Evolutionary conservation across 2,797 vertebrate genomes (phyloP).

Genomic region (Peromyscus nudipes): DNA sequence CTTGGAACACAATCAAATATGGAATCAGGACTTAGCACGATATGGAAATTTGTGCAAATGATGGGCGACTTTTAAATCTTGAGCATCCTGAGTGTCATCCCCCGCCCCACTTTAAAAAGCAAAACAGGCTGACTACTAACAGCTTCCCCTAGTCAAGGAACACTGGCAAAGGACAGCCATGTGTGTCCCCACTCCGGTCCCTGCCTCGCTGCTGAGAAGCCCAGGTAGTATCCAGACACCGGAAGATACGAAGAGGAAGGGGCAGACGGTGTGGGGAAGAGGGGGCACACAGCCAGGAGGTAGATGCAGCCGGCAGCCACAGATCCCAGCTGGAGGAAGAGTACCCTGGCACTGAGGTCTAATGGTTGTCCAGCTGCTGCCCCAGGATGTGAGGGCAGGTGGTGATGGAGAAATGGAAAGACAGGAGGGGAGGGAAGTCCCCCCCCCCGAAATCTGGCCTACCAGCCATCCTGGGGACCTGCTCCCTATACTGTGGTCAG

Average conservation of each 20-base stretch:
- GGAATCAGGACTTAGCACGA: slow-evolving; percentile 67
- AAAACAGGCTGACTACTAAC: slow-evolving; percentile 48
- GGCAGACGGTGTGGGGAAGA: background rate
- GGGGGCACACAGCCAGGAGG: slow-evolving; percentile 30
- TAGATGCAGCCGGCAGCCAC: slow-evolving; percentile 7
- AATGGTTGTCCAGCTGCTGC: slow-evolving; percentile 76
- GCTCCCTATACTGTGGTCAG: background rate
- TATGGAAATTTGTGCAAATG: slow-evolving; percentile 78
- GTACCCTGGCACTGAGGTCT: slow-evolving; percentile 52
- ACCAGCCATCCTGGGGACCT: slow-evolving; percentile 44
- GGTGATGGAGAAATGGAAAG: slow-evolving; percentile 41
- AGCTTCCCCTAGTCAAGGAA: slow-evolving; percentile 46
- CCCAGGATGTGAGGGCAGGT: slow-evolving; percentile 74
- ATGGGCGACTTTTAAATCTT: slow-evolving; percentile 9
- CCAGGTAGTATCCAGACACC: background rate
- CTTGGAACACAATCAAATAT: slow-evolving; percentile 73
- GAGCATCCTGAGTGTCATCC: slow-evolving; percentile 56
- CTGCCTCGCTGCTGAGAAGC: background rate
- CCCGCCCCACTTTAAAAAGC: slow-evolving; percentile 38
- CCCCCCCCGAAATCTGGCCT: background rate
- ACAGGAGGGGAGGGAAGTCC: background rate
- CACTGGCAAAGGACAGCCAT: slow-evolving; percentile 52
- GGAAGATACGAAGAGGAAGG: background rate
- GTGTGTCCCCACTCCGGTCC: background rate
- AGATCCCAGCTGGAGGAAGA: slow-evolving; percentile 58